Conservation (phyloP, 2,888 invertebrate species). For the Scaeva pyrastri region DNA sequence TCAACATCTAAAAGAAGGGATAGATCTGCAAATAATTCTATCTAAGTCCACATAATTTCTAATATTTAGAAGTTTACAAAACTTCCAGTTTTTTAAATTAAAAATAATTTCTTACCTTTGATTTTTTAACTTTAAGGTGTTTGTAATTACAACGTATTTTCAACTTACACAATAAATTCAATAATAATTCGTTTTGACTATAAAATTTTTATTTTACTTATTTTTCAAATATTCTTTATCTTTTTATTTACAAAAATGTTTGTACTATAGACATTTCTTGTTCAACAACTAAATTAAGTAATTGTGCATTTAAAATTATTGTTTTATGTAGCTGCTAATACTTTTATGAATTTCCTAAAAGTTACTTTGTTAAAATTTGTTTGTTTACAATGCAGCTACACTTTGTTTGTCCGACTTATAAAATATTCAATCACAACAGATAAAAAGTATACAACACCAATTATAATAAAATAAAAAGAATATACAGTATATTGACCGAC, state of each 20-base stretch:
- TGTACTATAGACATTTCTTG: slow-evolving; percentile 14
- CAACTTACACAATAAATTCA: too few relatives aligned
- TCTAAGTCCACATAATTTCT: too few relatives aligned
- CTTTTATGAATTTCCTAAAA: background rate
- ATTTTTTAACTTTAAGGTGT: too few relatives aligned
- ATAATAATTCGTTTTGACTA: too few relatives aligned
- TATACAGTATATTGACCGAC: slow-evolving; percentile 82
- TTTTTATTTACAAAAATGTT: slow-evolving; percentile 16
- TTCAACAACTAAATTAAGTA: slow-evolving; percentile 10
- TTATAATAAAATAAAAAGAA: slow-evolving; percentile 81
- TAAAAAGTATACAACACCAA: slow-evolving; percentile 80
- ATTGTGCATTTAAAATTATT: background rate
- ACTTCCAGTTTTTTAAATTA: too few relatives aligned
- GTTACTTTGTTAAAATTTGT: background rate
- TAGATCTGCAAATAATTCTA: too few relatives aligned
- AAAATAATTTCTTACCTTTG: too few relatives aligned
- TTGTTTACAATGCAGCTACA: background rate
- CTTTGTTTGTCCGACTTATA: slow-evolving; percentile 41
- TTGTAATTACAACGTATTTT: too few relatives aligned
- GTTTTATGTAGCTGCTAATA: slow-evolving; percentile 3
- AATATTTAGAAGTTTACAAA: too few relatives aligned
- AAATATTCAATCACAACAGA: slow-evolving; percentile 79
- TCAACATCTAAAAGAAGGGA: too few relatives aligned
- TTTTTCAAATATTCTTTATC: background rate
- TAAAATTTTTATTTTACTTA: background rate